These are phyloP conservation scores for Poecilia velifera DNA, from an alignment of 2,797 vertebrate species.

Conservation along the genomic window DNA sequence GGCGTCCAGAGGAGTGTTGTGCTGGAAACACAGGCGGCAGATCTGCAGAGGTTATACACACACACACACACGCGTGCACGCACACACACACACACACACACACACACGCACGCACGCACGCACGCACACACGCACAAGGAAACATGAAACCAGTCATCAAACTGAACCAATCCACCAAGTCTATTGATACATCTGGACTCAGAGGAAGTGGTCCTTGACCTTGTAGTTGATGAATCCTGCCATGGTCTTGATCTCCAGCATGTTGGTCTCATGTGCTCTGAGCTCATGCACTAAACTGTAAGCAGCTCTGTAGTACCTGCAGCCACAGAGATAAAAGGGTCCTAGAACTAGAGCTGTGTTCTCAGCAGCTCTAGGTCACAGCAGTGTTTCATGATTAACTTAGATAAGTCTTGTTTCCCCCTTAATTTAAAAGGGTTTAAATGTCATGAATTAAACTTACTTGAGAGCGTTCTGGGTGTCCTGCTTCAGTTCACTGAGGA, in stretches of 20 bases:
- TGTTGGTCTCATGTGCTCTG: conserved; percentile 96
- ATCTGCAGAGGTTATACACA: conserved; percentile 77
- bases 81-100: too few species aligned
- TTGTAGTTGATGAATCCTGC: conserved; percentile 99
- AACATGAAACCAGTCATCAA: not conserved
- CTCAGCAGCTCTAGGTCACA: not conserved
- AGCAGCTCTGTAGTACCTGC: conserved; percentile 93
- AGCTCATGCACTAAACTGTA: conserved; percentile 96
- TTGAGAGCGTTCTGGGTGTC: conserved; percentile 97
- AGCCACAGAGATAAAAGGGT: conserved; percentile 4
- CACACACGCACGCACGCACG: too few species aligned
- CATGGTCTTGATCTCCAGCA: conserved; percentile 98
- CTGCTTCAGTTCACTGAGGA: conserved; percentile 98
- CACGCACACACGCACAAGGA: too few species aligned
- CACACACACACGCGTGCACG: too few species aligned
- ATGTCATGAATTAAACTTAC: conserved; percentile 77
- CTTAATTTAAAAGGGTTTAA: not conserved
- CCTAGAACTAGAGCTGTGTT: too few species aligned
- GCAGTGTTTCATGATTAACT: not conserved
- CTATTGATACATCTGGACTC: not conserved
- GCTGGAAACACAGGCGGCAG: conserved; percentile 97
- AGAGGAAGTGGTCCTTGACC: conserved; percentile 70
- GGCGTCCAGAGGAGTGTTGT: conserved; percentile 96
- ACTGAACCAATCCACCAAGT: not conserved
- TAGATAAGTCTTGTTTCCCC: not conserved